phyloP scores from a whole-genome alignment of 2,113 vertebrate genomes.

The Fregata magnificens region DNA sequence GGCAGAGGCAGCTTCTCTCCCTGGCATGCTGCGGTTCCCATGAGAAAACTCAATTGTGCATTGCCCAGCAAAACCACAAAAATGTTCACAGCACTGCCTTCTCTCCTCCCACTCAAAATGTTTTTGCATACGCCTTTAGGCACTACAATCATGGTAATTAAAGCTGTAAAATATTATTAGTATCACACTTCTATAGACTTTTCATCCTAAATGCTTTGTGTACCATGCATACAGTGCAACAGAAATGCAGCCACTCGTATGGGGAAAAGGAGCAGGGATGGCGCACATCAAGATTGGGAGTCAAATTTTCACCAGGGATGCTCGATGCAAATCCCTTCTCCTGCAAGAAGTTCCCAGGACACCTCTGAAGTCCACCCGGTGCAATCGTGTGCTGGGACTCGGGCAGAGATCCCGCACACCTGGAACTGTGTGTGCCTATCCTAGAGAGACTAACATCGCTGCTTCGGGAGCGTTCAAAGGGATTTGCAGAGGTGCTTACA shows the following conservation, averaged over 20 bases:
- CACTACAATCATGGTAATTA: conserved; percentile 58
- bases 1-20: background rate
- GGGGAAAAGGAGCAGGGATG: background rate
- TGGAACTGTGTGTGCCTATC: background rate
- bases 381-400: fast-evolving
- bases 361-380: background rate
- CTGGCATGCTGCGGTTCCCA: conserved; percentile 45
- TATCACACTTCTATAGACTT: background rate
- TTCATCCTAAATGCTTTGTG: background rate
- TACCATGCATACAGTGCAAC: background rate
- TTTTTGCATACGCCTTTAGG: conserved; percentile 51
- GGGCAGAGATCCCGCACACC: background rate
- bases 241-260: background rate
- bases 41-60: conserved; percentile 56
- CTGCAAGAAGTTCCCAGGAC: background rate
- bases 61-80: conserved; percentile 63
- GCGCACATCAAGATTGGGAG: background rate
- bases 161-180: conserved; percentile 54
- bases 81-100: conserved; percentile 49
- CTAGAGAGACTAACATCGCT: background rate
- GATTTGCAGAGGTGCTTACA: background rate
- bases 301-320: background rate
- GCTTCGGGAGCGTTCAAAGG: fast-evolving
- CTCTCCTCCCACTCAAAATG: conserved; percentile 49
- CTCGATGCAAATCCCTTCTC: background rate